Evolutionary conservation across 2,113 vertebrate genomes (phyloP).

Genomic region (Ageneiosus marmoratus): DNA sequence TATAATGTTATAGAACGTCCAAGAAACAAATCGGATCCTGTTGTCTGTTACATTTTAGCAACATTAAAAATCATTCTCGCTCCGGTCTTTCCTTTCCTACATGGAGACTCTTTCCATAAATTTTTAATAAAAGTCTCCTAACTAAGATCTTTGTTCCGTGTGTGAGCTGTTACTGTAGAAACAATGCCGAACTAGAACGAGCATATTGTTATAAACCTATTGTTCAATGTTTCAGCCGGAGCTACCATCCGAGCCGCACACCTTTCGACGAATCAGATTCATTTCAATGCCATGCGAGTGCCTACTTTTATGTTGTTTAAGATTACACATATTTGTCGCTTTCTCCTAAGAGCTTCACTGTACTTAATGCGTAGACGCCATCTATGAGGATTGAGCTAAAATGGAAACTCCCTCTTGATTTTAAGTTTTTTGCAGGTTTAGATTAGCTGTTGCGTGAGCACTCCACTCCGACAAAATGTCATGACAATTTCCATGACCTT

Average conservation of each 20-base stretch:
- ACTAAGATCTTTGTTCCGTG: background rate
- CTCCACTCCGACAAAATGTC: background rate
- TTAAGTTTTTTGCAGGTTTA: background rate
- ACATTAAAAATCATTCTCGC: background rate
- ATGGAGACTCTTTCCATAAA: background rate
- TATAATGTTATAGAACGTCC: background rate
- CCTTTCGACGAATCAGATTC: background rate
- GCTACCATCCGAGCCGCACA: background rate
- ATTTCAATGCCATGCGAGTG: background rate
- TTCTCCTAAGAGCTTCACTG: background rate
- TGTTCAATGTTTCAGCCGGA: background rate
- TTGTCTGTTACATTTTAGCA: background rate
- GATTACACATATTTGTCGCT: background rate
- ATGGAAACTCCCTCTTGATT: background rate
- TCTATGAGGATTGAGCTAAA: background rate
- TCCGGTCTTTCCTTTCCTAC: background rate
- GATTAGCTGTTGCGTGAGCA: background rate
- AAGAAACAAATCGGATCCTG: background rate
- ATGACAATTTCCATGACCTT: background rate
- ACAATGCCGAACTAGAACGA: background rate
- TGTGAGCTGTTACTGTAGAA: background rate
- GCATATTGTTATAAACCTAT: background rate
- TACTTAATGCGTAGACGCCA: background rate
- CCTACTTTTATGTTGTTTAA: background rate
- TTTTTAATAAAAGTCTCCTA: background rate